phyloP scores from a whole-genome alignment of 1,140 invertebrate species.

The Neelides sp. region DNA sequence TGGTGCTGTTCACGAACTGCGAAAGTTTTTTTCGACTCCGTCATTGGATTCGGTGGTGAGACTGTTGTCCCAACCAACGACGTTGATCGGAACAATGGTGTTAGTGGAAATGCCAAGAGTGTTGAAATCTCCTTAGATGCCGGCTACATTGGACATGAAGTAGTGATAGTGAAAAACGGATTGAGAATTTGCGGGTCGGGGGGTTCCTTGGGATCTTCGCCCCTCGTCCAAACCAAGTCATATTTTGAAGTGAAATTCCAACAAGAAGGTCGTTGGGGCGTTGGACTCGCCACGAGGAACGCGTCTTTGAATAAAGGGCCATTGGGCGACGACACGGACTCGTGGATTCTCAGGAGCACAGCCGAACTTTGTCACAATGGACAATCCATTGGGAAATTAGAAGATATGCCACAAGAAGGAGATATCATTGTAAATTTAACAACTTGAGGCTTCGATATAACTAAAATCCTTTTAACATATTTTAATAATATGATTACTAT shows the following conservation, averaged over 20 bases:
- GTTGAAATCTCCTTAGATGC: conserved; percentile 29
- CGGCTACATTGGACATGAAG: conserved; percentile 71
- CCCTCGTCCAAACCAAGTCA: conserved; percentile 90
- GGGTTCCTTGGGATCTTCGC: conserved; percentile 81
- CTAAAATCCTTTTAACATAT: conserved; percentile 15
- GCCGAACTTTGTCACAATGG: conserved; percentile 67
- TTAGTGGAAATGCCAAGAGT: background rate
- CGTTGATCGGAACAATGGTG: background rate
- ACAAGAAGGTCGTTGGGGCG: conserved; percentile 83
- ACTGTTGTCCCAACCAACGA: conserved; percentile 1
- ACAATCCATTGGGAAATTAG: conserved; percentile 34
- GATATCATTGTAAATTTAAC: conserved; percentile 66
- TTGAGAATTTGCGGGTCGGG: conserved; percentile 88
- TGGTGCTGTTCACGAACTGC: conserved; percentile 24
- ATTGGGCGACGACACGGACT: conserved; percentile 73
- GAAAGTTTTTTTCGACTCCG: conserved; percentile 22
- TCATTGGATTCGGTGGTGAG: conserved; percentile 17
- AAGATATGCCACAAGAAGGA: conserved; percentile 67
- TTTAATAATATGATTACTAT: conserved; percentile 30
- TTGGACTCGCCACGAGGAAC: conserved; percentile 79
- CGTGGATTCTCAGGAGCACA: conserved; percentile 86
- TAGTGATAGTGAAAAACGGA: conserved; percentile 94
- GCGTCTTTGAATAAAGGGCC: conserved; percentile 71
- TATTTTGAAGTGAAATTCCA: conserved; percentile 99
- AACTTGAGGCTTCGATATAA: background rate